Evolutionary conservation across 2,797 vertebrate genomes (phyloP).

Genomic region (Philypnodon macrostomus): DNA sequence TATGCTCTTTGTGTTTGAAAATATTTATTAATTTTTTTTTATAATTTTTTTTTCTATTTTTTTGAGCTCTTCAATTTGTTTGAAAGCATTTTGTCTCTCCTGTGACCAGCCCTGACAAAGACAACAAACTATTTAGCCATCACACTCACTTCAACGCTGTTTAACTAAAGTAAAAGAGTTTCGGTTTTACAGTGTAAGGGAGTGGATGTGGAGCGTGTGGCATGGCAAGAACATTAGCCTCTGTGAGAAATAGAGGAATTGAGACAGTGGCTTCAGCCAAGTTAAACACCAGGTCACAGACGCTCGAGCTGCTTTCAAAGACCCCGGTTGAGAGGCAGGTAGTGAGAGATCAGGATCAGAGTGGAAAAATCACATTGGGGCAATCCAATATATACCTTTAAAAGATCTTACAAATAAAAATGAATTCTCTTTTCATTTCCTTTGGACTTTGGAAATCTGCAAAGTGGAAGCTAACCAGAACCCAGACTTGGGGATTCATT

Average conservation of each 20-base stretch:
- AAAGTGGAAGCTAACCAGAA: constrained; percentile 34
- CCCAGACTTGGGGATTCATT: constrained; percentile 33
- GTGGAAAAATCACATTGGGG: constrained; percentile 45
- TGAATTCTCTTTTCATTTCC: constrained; percentile 53
- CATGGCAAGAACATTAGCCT: constrained; percentile 71
- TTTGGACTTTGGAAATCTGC: constrained; percentile 33
- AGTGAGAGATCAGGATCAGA: constrained; percentile 53
- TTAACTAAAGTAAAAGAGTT: too few species aligned
- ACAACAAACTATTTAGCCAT: too few species aligned
- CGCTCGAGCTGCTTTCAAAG: constrained; percentile 42
- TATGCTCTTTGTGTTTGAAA: too few species aligned
- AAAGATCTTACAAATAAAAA: constrained; percentile 42
- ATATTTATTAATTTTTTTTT: too few species aligned
- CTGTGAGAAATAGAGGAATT: too few species aligned
- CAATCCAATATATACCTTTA: constrained; percentile 38
- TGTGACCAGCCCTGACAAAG: too few species aligned
- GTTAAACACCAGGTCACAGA: constrained; percentile 61
- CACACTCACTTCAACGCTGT: too few species aligned
- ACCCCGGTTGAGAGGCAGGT: constrained; percentile 64
- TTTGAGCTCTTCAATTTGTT: too few species aligned
- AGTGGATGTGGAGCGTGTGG: constrained; percentile 58
- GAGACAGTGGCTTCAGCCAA: constrained; percentile 67
- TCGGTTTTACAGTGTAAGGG: too few species aligned
- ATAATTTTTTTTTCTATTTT: too few species aligned
- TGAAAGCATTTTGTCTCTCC: too few species aligned